These are phyloP conservation scores for Oscheius sp. DNA, from an alignment of 1,140 invertebrate genomes.

Conservation along the genomic window DNA sequence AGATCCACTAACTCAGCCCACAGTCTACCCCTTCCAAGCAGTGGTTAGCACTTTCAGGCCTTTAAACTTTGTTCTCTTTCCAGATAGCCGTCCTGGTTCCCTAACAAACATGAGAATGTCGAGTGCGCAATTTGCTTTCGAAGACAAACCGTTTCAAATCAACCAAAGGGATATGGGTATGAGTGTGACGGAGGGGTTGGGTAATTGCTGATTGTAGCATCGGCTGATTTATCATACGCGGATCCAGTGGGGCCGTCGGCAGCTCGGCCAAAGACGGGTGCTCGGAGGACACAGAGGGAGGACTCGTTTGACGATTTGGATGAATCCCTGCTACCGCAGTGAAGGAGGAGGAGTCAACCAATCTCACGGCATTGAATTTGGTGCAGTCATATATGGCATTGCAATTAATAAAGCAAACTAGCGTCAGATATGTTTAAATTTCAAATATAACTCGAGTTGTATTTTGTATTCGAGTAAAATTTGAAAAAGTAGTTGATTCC, in stretches of 20 bases:
- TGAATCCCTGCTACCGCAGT: conserved; percentile 77
- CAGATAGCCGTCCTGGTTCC: conserved; percentile 21
- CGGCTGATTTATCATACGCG: conserved; percentile 68
- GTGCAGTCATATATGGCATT: too few species aligned
- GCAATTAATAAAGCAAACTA: too few species aligned
- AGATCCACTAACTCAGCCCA: conserved; percentile 34
- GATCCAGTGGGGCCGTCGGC: conserved; percentile 76
- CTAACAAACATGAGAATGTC: conserved; percentile 19
- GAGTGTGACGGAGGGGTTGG: background rate
- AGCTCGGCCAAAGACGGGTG: conserved; percentile 74
- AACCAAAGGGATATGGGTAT: conserved; percentile 51
- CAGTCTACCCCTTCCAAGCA: conserved; percentile 18
- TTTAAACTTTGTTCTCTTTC: too few species aligned
- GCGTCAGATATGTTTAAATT: too few species aligned
- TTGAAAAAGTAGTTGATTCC: too few species aligned
- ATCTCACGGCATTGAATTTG: background rate
- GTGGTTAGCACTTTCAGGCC: conserved; percentile 12
- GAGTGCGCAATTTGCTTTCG: conserved; percentile 38
- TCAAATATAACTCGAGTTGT: too few species aligned
- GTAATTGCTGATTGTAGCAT: conserved; percentile 40
- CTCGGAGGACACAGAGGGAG: conserved; percentile 73
- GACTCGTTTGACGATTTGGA: conserved; percentile 72
- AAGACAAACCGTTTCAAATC: conserved; percentile 43
- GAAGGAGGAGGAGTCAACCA: conserved; percentile 45
- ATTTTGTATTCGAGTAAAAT: too few species aligned